Base-by-base conservation (phyloP, 2,888 invertebrate species). In the Troilus luridus region DNA sequence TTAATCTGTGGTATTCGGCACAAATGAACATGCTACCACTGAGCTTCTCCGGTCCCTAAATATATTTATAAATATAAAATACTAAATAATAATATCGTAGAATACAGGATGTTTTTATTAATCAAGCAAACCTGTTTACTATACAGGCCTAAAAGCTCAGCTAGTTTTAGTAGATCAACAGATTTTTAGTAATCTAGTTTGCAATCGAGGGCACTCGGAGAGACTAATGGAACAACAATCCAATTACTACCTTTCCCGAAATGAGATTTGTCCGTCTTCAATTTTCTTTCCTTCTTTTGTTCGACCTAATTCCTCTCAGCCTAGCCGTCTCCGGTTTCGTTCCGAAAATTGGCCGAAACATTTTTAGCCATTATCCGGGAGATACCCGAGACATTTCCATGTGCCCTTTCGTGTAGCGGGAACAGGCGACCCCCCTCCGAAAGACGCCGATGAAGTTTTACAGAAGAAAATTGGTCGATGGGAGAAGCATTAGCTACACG, bases 351-450 rank as follows among this genome's bases (percentile, higher is more conserved):
- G 72, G 72, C 72, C 72, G 7, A 19, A 77, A 21, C 72, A 41
- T 77, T 77, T 77, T 41, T 27, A 24, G 72, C 72, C 41, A 77
- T 77, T 77, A 77, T 77, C 72, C 27, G 41, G 7, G 27, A 77
- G 72, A 77, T 77, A 77, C 72, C 72, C 72, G 72, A 77, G 72
- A 77, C 72, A 77, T 77, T 77, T 77, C 72, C 72, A 41, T 41
- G 17, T 8, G 14, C 72, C 72, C 41, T 7, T 77, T 41, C 27
- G 27, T 27, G 27, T 6, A 2, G 9, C 41, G 8, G 72, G 27
- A 64, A 77, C 27, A 27, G 72, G 21, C n/a, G 85, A 58, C 85
- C 85, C 85, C 85, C 85, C 85, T 0, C 5, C 56, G 8, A 58
- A 85, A 85, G 85, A 56, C 56, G 19, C 56, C 85, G 85, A 85